These are phyloP conservation scores for Platycnemis pennipes DNA, from an alignment of 2,888 invertebrate species.

Conservation along the genomic window DNA sequence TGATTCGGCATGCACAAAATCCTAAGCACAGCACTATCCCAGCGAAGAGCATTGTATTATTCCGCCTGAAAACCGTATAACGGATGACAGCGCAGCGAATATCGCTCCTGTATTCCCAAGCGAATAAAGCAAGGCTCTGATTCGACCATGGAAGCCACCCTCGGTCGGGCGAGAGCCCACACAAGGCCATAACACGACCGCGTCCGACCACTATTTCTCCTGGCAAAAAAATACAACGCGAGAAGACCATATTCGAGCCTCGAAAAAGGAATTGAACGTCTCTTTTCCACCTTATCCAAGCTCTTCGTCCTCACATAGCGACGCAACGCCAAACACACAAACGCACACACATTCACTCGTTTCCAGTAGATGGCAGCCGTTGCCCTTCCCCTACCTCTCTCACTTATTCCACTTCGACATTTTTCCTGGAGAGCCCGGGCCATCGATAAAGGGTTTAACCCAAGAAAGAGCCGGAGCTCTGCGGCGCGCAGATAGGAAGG, in stretches of 20 bases:
- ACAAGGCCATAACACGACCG: constrained; percentile 16
- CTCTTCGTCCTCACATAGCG: not conserved
- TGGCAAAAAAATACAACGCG: not conserved
- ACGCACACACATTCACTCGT: not conserved
- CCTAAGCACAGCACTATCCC: not conserved
- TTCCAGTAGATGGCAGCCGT: constrained; percentile 3
- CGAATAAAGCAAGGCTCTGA: not conserved
- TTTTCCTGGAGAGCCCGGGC: constrained; percentile 37
- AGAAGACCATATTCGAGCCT: not conserved
- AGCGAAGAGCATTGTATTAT: not conserved
- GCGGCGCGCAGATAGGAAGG: constrained; percentile 54
- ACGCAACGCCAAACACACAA: not conserved
- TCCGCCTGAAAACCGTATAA: not conserved
- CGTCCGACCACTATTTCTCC: not conserved
- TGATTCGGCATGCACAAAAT: not conserved
- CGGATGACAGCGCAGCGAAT: not conserved
- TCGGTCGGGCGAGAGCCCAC: not conserved
- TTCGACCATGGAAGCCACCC: not conserved
- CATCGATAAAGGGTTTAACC: constrained; percentile 58
- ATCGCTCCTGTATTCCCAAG: not conserved
- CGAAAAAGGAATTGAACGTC: not conserved
- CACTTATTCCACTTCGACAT: constrained; percentile 2
- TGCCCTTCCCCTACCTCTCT: not conserved
- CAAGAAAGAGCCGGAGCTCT: constrained; percentile 54
- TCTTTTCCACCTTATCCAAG: constrained; percentile 5